Evolutionary conservation across 2,797 vertebrate genomes (phyloP), one percentile per base, ranked within the genome.

Genomic region (Octomys mimax): DNA sequence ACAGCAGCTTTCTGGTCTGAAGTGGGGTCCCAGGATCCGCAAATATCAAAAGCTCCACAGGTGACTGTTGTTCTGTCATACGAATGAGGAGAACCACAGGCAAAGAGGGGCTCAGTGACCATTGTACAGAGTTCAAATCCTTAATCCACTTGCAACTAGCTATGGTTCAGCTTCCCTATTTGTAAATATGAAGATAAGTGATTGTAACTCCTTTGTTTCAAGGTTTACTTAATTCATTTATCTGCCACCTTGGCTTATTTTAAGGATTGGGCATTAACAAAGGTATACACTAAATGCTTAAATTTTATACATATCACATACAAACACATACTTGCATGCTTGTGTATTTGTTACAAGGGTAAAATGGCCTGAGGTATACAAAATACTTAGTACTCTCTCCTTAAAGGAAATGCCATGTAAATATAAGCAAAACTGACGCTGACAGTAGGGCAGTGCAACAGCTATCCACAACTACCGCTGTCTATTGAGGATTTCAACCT

Each of bases 91-190:
- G 52, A 87, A 39, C 52, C 31, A 89, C 0, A 39, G 82, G 36
- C 31, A 88, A 39, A 92, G 42, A 92, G 59, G 64, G 36, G 18
- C 0, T 91, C 39, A 66, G 36, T 84, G 78, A 70, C 24, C 22
- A 5, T 2, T 42, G 8, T 62, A 24, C 5, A n/a, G 18, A 31
- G 36, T 78, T 79, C 62, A 89, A 91, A 96, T 87, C 7, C 52
- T 52, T 73, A 18, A 14, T 54, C 59, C 6, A 31, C 13, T 61
- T 61, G 46, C 64, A 59, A 87, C 57, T 16, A 85, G 42, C 24
- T 89, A 49, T 59, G 68, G 57, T 18, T 93, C 16, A 18, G 73
- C 71, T 88, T 94, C 59, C 66, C 92, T 93, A 73, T 92, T 62
- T 78, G 39, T 91, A 73, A 95, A 95, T 92, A n/a, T 0, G 0